Conservation (phyloP, 2,888 invertebrate species). For the Polia nebulosa region DNA sequence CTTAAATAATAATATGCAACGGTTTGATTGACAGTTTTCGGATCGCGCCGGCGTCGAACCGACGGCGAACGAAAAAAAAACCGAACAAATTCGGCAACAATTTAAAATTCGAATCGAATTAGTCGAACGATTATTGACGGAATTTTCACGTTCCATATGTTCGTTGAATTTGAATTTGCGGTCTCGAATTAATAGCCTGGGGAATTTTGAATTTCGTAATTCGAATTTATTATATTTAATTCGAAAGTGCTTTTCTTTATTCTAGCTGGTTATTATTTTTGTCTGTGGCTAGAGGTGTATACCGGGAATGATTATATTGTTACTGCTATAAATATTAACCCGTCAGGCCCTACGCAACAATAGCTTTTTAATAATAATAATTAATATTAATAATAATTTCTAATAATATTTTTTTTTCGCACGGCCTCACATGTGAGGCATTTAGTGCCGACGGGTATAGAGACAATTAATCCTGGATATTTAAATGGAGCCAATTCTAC, state of each 20-base stretch:
- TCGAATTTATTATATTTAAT: conserved; percentile 50
- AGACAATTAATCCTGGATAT: no score
- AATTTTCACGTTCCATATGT: conserved; percentile 88
- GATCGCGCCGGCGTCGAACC: conserved; percentile 66
- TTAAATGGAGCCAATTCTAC: no score
- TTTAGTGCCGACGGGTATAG: no score
- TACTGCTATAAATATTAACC: no score
- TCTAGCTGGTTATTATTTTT: conserved; percentile 13
- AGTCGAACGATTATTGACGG: conserved; percentile 86
- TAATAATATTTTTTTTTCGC: no score
- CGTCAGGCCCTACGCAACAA: no score
- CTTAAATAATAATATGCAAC: conserved; percentile 70
- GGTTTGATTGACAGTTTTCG: conserved; percentile 70
- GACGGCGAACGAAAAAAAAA: conserved; percentile 66
- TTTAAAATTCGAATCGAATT: conserved; percentile 84
- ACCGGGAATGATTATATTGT: no score
- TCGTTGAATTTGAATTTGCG: conserved; percentile 75
- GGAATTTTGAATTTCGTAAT: conserved; percentile 54
- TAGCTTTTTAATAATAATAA: no score
- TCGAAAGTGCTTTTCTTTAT: conserved; percentile 9
- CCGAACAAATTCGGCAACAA: conserved; percentile 68
- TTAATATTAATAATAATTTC: no score
- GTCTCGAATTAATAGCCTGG: conserved; percentile 62
- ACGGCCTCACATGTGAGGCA: no score
- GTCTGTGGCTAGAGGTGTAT: neutral